These are phyloP conservation scores for Vanessa cardui DNA, from an alignment of 2,888 invertebrate genomes.

Conservation along the genomic window DNA sequence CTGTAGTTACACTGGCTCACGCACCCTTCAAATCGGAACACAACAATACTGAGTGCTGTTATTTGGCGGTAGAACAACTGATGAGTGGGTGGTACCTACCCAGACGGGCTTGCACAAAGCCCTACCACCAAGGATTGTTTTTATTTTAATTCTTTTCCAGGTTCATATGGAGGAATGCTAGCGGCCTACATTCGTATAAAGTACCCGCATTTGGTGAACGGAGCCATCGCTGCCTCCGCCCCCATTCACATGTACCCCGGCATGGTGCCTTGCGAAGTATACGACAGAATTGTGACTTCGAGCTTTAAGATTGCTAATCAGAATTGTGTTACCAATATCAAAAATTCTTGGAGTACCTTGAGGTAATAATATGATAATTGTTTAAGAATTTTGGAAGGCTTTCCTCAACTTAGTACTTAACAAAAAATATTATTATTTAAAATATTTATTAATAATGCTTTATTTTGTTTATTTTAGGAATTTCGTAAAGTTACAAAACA, in stretches of 20 bases:
- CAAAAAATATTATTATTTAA: too few relatives aligned
- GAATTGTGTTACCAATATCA: conserved; percentile 87
- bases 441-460: too few relatives aligned
- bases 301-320: conserved; percentile 84
- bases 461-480: conserved; percentile 57
- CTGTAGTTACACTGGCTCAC: too few relatives aligned
- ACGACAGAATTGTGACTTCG: conserved; percentile 89
- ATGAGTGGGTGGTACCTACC: too few relatives aligned
- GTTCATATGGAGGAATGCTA: conserved; percentile 99
- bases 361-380: conserved; percentile 68
- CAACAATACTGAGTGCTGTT: too few relatives aligned
- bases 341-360: conserved; percentile 89
- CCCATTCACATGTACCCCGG: conserved; percentile 94
- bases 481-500: conserved; percentile 82
- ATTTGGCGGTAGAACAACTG: too few relatives aligned
- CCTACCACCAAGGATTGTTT: too few relatives aligned
- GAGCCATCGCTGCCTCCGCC: conserved; percentile 96
- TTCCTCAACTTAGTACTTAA: neutral
- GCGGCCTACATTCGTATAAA: conserved; percentile 98
- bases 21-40: too few relatives aligned
- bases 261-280: conserved; percentile 90
- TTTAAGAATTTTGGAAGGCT: too few relatives aligned
- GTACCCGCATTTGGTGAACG: conserved; percentile 94
- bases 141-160: conserved; percentile 76
- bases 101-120: too few relatives aligned